These are phyloP conservation scores for Ophthalmolycus amberensis DNA, from an alignment of 2,113 vertebrate species.

Conservation along the genomic window DNA sequence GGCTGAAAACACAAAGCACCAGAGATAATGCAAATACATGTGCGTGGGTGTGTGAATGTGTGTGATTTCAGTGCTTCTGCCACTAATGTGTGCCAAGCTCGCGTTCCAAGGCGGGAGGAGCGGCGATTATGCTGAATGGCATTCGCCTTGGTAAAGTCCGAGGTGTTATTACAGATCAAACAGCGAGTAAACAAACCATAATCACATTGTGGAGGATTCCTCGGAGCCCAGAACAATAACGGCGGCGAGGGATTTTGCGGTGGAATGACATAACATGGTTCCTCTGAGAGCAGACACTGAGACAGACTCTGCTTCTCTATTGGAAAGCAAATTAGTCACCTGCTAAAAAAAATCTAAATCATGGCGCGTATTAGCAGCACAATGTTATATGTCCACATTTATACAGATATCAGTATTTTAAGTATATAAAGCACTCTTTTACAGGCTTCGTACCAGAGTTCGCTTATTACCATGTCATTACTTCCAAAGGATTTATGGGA, in stretches of 20 bases:
- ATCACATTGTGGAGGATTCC: slow-evolving; percentile 49
- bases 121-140: slow-evolving; percentile 16
- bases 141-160: slow-evolving; percentile 34
- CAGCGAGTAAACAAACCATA: slow-evolving; percentile 56
- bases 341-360: slow-evolving; percentile 23
- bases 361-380: not conserved
- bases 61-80: slow-evolving; percentile 12
- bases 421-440: not conserved
- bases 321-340: slow-evolving; percentile 8
- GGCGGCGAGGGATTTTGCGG: slow-evolving; percentile 35
- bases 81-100: not conserved
- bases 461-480: not conserved
- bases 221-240: slow-evolving; percentile 21
- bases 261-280: slow-evolving; percentile 30
- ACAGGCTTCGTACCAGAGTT: not conserved
- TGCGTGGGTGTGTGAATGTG: slow-evolving; percentile 2
- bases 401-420: not conserved
- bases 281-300: slow-evolving; percentile 7
- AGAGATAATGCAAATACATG: not conserved
- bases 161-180: slow-evolving; percentile 46
- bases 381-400: slow-evolving; percentile 1
- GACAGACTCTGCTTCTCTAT: slow-evolving; percentile 5
- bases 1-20: slow-evolving; percentile 1
- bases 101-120: not conserved
- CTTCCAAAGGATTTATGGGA: not conserved